Evolutionary conservation across 2,113 vertebrate genomes (phyloP).

Genomic region (Pampusana beccarii): DNA sequence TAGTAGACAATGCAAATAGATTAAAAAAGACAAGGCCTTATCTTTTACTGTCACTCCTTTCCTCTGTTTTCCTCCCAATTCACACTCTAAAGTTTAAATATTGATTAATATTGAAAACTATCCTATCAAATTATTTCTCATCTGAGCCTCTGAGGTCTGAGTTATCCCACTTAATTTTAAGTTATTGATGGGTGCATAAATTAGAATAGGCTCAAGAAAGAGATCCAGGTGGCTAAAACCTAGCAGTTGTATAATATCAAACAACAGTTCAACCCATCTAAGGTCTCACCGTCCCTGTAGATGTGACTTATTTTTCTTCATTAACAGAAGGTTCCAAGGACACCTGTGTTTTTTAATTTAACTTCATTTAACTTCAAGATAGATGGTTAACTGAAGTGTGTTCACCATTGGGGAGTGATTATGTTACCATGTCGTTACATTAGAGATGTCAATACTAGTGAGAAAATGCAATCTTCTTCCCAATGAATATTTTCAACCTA

Average conservation of each 20-base stretch:
- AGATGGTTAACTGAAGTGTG: background rate
- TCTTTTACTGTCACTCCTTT: background rate
- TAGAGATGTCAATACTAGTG: background rate
- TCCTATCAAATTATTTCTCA: background rate
- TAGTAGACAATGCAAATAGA: background rate
- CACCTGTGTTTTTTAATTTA: background rate
- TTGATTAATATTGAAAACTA: background rate
- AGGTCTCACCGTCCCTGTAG: background rate
- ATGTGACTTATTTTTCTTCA: background rate
- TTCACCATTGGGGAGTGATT: background rate
- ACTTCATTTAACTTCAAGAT: background rate
- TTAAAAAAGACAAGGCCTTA: background rate
- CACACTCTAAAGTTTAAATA: background rate
- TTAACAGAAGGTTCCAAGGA: background rate
- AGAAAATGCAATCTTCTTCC: background rate
- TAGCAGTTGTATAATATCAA: background rate
- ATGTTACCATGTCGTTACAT: background rate
- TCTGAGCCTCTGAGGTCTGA: background rate
- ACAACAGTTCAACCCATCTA: background rate
- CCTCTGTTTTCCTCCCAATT: background rate
- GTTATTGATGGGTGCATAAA: background rate
- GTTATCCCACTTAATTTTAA: background rate
- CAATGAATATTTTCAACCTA: background rate
- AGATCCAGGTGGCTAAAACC: background rate
- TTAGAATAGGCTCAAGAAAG: background rate